These are phyloP conservation scores for Monopterus albus DNA, from an alignment of 2,113 vertebrate genomes.

Conservation along the genomic window DNA sequence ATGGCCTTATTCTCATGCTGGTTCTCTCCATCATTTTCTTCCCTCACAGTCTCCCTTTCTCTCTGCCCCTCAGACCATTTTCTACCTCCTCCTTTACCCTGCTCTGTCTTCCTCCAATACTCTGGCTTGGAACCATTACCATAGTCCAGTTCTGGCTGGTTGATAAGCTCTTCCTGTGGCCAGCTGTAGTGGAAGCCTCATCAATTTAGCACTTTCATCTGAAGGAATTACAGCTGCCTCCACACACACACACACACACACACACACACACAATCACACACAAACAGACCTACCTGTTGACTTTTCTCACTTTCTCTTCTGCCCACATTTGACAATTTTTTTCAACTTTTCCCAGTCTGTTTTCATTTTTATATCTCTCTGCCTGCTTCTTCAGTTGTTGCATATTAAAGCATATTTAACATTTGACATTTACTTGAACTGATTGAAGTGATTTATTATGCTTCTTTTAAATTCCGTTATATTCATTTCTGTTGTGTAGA, in stretches of 20 bases:
- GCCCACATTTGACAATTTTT: not conserved
- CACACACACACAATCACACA: slow-evolving; percentile 6
- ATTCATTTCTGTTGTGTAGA: not conserved
- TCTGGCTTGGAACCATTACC: slow-evolving; percentile 51
- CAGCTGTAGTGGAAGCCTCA: slow-evolving; percentile 51
- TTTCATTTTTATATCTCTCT: not conserved
- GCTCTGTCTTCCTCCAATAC: slow-evolving; percentile 9
- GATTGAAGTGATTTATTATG: not conserved
- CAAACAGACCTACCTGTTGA: slow-evolving; percentile 49
- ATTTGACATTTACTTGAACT: not conserved
- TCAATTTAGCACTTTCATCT: slow-evolving; percentile 53
- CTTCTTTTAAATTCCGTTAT: not conserved
- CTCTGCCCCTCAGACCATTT: not conserved
- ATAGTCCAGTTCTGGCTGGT: slow-evolving; percentile 38
- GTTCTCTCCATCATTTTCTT: not conserved
- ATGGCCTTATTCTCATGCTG: too few species aligned
- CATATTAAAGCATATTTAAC: not conserved
- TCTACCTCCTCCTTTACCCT: not conserved
- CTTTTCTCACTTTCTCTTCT: slow-evolving; percentile 6
- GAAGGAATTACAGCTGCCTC: slow-evolving; percentile 37
- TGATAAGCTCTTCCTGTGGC: slow-evolving; percentile 65
- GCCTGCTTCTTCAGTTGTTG: not conserved
- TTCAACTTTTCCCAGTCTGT: too few species aligned
- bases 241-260: slow-evolving; percentile 8
- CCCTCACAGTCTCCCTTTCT: not conserved